Conservation (phyloP, 1,140 invertebrate genomes). For the Drosophila pseudoananassae region DNA sequence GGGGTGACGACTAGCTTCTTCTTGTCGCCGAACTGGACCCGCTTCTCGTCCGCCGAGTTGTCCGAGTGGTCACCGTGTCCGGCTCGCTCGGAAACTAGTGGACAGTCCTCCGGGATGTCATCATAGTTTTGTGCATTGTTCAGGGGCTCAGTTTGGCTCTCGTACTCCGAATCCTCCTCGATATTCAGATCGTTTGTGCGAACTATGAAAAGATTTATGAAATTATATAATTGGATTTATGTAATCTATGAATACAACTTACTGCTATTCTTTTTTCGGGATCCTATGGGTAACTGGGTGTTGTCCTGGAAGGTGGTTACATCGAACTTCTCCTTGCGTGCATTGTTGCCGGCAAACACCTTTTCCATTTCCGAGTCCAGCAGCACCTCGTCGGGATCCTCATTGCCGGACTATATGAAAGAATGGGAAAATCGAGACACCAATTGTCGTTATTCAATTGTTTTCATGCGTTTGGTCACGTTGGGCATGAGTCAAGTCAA, state of each 20-base stretch:
- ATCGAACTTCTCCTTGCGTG: conserved; percentile 86
- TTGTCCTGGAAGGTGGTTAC: conserved; percentile 86
- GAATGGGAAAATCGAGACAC: background rate
- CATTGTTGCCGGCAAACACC: conserved; percentile 86
- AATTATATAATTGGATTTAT: background rate
- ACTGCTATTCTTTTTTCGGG: conserved; percentile 84
- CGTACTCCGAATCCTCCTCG: conserved; percentile 80
- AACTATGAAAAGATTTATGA: conserved; percentile 18
- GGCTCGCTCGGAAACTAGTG: conserved; percentile 79
- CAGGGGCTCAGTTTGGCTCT: conserved; percentile 72
- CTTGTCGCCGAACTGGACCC: conserved; percentile 79
- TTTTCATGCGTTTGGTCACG: conserved; percentile 58
- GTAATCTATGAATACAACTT: conserved; percentile 34
- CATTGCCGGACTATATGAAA: conserved; percentile 85
- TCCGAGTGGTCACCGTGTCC: conserved; percentile 83
- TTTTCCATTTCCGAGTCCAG: conserved; percentile 92
- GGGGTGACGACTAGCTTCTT: conserved; percentile 76
- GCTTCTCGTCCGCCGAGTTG: conserved; percentile 80
- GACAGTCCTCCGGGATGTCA: conserved; percentile 84
- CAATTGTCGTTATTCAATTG: conserved; percentile 57
- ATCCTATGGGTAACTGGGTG: conserved; percentile 84
- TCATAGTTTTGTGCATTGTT: conserved; percentile 84
- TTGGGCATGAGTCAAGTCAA: conserved; percentile 55
- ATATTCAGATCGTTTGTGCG: conserved; percentile 79
- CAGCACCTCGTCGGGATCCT: conserved; percentile 87